Evolutionary conservation across 2,888 invertebrate genomes (phyloP).

Genomic region (Macrophya annulata): DNA sequence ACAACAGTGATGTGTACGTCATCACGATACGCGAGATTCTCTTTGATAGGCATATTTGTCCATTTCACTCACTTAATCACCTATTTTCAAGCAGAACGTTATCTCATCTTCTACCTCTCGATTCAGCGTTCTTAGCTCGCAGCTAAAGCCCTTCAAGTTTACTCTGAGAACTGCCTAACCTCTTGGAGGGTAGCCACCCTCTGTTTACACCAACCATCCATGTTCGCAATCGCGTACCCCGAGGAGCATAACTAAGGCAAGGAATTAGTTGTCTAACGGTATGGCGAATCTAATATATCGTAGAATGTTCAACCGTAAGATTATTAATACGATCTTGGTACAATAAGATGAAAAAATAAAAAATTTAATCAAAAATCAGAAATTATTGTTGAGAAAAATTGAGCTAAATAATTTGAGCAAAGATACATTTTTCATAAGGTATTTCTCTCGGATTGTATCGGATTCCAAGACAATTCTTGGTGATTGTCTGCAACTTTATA

Average conservation of each 20-base stretch:
- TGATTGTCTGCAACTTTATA: constrained; percentile 31
- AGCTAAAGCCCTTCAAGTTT: constrained; percentile 10
- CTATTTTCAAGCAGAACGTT: constrained; percentile 1
- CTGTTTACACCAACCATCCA: constrained; percentile 52
- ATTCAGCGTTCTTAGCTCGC: constrained; percentile 12
- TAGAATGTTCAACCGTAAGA: constrained; percentile 29
- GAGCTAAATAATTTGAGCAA: background rate
- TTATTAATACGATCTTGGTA: constrained; percentile 19
- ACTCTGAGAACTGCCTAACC: constrained; percentile 2
- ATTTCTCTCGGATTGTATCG: background rate
- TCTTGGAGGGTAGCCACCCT: constrained; percentile 43
- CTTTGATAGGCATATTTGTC: background rate
- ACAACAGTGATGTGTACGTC: background rate
- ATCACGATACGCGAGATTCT: background rate
- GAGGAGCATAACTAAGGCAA: background rate
- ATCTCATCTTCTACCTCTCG: constrained; percentile 12
- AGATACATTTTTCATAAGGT: background rate
- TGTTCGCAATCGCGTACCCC: constrained; percentile 18
- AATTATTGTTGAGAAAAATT: background rate
- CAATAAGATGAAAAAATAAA: background rate
- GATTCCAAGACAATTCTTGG: background rate
- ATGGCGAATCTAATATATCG: constrained; percentile 41
- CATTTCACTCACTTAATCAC: constrained; percentile 6
- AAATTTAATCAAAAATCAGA: background rate
- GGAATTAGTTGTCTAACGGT: constrained; percentile 42